These are phyloP conservation scores for Bombus pyrosoma DNA, from an alignment of 1,140 invertebrate genomes.

Conservation along the genomic window DNA sequence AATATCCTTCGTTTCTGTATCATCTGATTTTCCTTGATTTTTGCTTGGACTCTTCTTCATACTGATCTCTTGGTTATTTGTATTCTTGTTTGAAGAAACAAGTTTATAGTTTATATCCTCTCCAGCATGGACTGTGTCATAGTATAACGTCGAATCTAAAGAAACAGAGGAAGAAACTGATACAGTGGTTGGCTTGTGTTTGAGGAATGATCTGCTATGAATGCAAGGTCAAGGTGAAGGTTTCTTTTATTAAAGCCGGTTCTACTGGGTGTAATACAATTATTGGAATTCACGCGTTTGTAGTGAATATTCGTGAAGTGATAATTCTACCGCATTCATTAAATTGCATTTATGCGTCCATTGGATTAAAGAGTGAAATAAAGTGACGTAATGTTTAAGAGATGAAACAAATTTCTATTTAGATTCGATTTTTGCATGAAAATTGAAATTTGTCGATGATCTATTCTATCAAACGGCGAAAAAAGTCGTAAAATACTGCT, in stretches of 20 bases:
- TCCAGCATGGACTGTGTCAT: background rate
- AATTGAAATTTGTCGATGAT: no score
- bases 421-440: no score
- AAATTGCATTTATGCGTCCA: no score
- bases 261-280: background rate
- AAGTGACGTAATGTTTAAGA: no score
- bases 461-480: no score
- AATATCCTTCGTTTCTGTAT: background rate
- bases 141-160: background rate
- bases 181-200: background rate
- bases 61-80: background rate
- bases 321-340: no score
- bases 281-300: no score
- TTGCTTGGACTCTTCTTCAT: slow-evolving; percentile 10
- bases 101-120: background rate
- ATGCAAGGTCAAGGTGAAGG: background rate
- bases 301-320: background rate
- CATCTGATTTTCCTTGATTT: background rate
- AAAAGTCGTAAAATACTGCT: no score
- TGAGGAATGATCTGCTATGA: background rate
- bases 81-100: no score
- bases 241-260: background rate
- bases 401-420: no score
- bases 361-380: no score
- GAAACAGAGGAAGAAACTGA: slow-evolving; percentile 2